Base-by-base conservation (phyloP, 1,140 invertebrate genomes). In the Pararge aegeria region DNA sequence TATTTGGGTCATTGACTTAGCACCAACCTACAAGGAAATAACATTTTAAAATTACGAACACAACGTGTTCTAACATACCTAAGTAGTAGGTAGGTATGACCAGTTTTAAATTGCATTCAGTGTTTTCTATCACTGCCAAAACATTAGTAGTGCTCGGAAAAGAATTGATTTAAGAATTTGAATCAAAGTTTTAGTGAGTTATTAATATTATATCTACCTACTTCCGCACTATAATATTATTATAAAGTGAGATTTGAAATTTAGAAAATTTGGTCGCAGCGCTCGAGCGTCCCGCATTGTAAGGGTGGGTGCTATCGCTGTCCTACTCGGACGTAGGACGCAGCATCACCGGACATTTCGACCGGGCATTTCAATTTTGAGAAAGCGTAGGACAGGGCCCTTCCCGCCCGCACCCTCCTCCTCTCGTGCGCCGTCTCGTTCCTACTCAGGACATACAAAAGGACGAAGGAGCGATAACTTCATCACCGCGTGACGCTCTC, bases 291-390 rank as follows among this genome's bases (percentile, higher is more conserved):
- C 83, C 84, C 84, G 83, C 83, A 86, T 80, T 75, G 77, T 80
- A 83, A 86, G 86, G 83, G 83, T 84, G 84, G 83, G 76, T 83
- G 78, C 74, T 87, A 89, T 87, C 76, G 83, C 81, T 75, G 46
- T 89, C 86, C 83, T 65, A 80, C 86, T 89, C 84, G 86, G 84
- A 87, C 86, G 76, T 81, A 86, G 86, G 84, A 87, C 86, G 78
- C 83, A 87, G 86, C 86, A 81, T 88, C 83, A 86, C 86, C 84
- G 86, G 86, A 86, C 86, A 89, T 87, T 89, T 89, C 86, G 86
- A 89, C 83, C 86, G 86, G 86, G 86, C 86, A 89, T 89, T 89
- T 89, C 83, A 89, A 89, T 89, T 89, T 89, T 87, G 83, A 89
- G 86, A 87, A 87, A 89, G 86, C 87, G 85, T 87, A 86, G 81